A percentile compares a stretch with the other conserved stretches of the same genome.
Evolutionary conservation across 2,797 vertebrate genomes (phyloP).

Genomic region (Gymnoscopelus microlampas): DNA sequence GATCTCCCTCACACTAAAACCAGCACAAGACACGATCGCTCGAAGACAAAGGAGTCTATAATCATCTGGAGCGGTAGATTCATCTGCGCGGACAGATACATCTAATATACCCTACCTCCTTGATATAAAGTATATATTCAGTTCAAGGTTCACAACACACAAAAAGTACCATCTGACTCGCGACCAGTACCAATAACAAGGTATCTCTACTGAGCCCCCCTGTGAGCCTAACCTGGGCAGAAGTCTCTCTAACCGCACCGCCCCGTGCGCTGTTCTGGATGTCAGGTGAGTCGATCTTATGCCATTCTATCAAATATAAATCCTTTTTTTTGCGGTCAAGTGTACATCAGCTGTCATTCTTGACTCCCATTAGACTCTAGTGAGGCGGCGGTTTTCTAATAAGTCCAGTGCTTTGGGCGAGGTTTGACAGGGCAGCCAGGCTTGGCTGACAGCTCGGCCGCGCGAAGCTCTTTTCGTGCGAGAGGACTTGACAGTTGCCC

Average conservation of each 20-base stretch:
- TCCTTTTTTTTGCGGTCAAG: constrained; percentile 6
- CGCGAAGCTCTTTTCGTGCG: constrained; percentile 37
- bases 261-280: constrained; percentile 12
- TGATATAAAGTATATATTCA: too few relatives aligned
- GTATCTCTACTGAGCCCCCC: too few relatives aligned
- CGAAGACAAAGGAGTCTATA: too few relatives aligned
- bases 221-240: not conserved
- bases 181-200: too few relatives aligned
- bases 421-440: constrained; percentile 49
- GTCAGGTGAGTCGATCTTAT: constrained; percentile 39
- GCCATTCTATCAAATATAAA: constrained; percentile 13
- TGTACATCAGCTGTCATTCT: constrained; percentile 44
- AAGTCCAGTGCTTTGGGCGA: constrained; percentile 40
- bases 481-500: constrained; percentile 43
- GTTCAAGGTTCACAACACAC: too few relatives aligned
- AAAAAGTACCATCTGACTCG: too few relatives aligned
- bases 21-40: too few relatives aligned
- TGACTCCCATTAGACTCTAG: constrained; percentile 34
- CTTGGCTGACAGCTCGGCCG: constrained; percentile 47
- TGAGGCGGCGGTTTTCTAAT: constrained; percentile 47
- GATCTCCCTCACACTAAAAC: too few relatives aligned
- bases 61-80: too few relatives aligned
- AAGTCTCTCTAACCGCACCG: constrained; percentile 6
- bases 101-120: too few relatives aligned
- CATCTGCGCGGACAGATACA: too few relatives aligned